Evolutionary conservation across 2,113 vertebrate genomes (phyloP), one percentile per base, ranked within the genome.

Genomic region (Orcinus orca): DNA sequence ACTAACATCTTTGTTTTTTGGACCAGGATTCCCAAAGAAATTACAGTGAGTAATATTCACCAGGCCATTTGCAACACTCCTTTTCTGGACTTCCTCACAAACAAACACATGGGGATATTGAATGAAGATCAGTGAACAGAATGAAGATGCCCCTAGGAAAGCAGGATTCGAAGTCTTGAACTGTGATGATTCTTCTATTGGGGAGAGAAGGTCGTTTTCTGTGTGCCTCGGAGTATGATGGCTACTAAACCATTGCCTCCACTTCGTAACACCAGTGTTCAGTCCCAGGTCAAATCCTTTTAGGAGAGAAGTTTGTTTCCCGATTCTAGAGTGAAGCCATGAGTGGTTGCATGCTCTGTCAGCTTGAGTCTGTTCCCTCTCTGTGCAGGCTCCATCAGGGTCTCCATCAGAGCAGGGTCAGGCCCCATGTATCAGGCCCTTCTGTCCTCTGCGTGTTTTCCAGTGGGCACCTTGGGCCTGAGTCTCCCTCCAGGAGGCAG

Each of bases 71-170:
- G 99, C 97, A 99, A 98, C 97, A 99, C 99, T 98, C 99, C 99
- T 74, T 99, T 99, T 97, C 99, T 99, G 97, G 99, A 99, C 98
- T 99, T 99, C 98, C 99, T 99, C 97, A 99, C 99, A 93, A 99
- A 99, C 98, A 98, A 99, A 80, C 99, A 99, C 98, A 99, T 99
- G 99, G 99, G 99, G 81, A 98, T 99, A 96, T 89, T 99, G 97
- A 97, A 97, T 53, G 98, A 98, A 87, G 98, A 99, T 8, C 98
- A 98, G 65, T 99, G 97, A 99, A 79, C 50, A 68, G 79, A 14
- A 15, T 18, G 91, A 96, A 96, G 95, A 92, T 73, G 71, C 88
- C 95, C 41, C 87, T 70, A 36, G 95, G 70, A 95, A 97, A 94
- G 95, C 89, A 94, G 97, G 95, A 96, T 92, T 95, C 23, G 93